phyloP scores from a whole-genome alignment of 53 echinoderm and acorn worm genomes.

The Apostichopus leukothele region DNA sequence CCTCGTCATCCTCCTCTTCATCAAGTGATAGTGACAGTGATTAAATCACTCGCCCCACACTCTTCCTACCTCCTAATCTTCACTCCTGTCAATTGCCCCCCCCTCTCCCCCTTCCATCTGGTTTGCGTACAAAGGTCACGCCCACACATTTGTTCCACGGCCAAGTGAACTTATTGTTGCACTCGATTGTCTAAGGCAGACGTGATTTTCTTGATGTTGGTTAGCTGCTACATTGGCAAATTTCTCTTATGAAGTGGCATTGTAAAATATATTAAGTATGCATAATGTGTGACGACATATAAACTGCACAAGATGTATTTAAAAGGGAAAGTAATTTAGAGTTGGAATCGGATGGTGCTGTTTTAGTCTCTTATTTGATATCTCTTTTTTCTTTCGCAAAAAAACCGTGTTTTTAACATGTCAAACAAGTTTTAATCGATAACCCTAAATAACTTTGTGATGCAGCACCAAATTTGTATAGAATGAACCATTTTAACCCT shows the following conservation, averaged over 20 bases:
- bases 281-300: neutral
- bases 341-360: slow-evolving; percentile 21
- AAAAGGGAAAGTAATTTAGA: neutral
- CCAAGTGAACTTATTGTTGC: neutral
- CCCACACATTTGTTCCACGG: neutral
- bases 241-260: slow-evolving; percentile 12
- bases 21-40: slow-evolving; percentile 81
- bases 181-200: neutral
- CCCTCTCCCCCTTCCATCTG: neutral
- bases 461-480: slow-evolving; percentile 8
- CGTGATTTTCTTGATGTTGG: neutral
- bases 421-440: neutral
- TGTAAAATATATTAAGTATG: slow-evolving; percentile 9
- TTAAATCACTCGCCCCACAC: slow-evolving; percentile 30
- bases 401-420: neutral
- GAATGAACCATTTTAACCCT: neutral
- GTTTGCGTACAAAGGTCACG: neutral
- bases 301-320: neutral
- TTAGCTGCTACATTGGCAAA: neutral
- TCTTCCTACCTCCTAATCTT: slow-evolving; percentile 12
- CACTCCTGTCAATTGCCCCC: slow-evolving; percentile 4
- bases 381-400: neutral
- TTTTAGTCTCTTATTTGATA: slow-evolving; percentile 33
- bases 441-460: neutral
- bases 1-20: slow-evolving; percentile 75